phyloP scores from a whole-genome alignment of 1,140 invertebrate genomes.

The Nephotettix cincticeps region DNA sequence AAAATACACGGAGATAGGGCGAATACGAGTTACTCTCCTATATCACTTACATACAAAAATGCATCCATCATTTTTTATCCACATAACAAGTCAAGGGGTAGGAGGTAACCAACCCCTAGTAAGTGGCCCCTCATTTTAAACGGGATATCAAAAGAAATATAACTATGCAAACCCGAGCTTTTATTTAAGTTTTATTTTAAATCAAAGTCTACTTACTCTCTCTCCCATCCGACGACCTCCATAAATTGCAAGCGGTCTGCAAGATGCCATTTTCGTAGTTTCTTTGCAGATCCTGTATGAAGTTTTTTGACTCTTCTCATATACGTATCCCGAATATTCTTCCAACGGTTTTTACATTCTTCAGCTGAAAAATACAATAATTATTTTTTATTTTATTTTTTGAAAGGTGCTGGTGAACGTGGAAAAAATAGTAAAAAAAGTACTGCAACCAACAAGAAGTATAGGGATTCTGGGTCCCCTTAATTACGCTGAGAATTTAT shows the following conservation, averaged over 20 bases:
- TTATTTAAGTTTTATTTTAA: not conserved
- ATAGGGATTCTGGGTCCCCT: too few relatives aligned
- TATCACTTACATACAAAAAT: not conserved
- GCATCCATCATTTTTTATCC: not conserved
- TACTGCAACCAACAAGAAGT: too few relatives aligned
- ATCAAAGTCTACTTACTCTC: not conserved
- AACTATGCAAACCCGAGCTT: not conserved
- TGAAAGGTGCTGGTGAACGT: too few relatives aligned
- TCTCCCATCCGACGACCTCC: not conserved
- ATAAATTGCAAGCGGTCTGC: not conserved
- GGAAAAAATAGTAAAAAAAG: too few relatives aligned
- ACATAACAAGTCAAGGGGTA: not conserved
- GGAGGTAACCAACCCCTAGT: not conserved
- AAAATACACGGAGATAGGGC: not conserved
- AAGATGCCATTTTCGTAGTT: slow-evolving; percentile 3
- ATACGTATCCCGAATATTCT: slow-evolving; percentile 3
- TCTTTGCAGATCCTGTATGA: not conserved
- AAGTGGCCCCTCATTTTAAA: not conserved
- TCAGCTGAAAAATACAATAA: slow-evolving; percentile 2
- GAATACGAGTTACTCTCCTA: not conserved
- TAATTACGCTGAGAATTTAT: too few relatives aligned
- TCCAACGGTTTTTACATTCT: slow-evolving; percentile 6
- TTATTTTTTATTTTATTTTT: too few relatives aligned
- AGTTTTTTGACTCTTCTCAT: slow-evolving; percentile 6
- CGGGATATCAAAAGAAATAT: not conserved